Conservation (phyloP, 2,113 vertebrate species). For the Varanus salvator region DNA sequence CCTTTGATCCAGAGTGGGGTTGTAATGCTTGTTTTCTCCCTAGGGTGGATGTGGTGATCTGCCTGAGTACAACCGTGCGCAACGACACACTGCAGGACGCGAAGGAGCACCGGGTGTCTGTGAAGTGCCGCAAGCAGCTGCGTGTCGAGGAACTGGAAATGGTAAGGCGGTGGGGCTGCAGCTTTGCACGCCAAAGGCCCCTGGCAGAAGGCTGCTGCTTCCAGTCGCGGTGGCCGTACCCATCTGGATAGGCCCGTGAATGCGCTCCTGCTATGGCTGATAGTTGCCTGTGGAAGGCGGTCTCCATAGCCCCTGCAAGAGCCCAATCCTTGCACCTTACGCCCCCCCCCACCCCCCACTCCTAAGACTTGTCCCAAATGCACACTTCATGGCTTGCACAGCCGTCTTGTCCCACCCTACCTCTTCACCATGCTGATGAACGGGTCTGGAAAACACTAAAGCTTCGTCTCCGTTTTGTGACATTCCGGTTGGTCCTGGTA, state of each 20-base stretch:
- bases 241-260: no score
- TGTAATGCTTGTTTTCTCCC: neutral
- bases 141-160: conserved; percentile 96
- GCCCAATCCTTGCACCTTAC: neutral
- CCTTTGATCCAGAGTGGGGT: neutral
- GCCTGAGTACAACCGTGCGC: conserved; percentile 93
- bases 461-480: neutral
- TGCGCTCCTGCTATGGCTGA: no score
- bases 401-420: no score
- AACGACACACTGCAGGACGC: conserved; percentile 96
- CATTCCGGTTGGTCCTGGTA: no score
- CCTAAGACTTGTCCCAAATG: neutral
- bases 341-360: neutral
- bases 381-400: neutral
- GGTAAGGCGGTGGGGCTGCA: conserved; percentile 73
- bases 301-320: neutral
- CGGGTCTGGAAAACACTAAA: neutral
- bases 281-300: neutral
- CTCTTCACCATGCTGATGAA: neutral
- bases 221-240: no score
- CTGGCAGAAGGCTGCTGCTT: no score
- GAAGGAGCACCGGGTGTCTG: conserved; percentile 92
- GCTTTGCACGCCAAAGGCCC: no score
- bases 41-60: conserved; percentile 98
- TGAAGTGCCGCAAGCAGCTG: conserved; percentile 96